Base-by-base conservation (phyloP, 2,797 vertebrate genomes). In the Takifugu ocellatus region DNA sequence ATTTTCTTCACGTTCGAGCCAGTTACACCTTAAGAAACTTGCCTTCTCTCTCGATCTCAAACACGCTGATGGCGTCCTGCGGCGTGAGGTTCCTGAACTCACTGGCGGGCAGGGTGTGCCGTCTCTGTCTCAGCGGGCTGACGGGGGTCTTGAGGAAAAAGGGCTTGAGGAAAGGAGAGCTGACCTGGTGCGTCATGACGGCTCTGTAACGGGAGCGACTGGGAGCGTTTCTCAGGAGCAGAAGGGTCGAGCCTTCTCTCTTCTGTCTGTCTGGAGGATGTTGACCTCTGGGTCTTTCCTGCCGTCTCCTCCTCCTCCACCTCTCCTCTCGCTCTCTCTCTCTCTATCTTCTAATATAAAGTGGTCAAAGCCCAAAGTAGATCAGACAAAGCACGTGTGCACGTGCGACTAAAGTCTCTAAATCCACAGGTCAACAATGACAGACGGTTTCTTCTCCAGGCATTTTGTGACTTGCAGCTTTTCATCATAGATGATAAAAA, bases 1-100 rank as follows among this genome's bases (percentile, higher is more conserved):
- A 29, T 29, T 29, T 29, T 29, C 5, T 5, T 29, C 27, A 11
- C 9, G 3, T 9, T 33, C 3, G 33, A 12, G 12, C 14, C 36
- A 12, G 36, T 14, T 14, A 2, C 2, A 39, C 11, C 4, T 10
- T 1, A 12, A 39, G 36, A 61, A 50, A 31, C 84, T 65, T 69
- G 85, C 92, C 92, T 87, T 93, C 92, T 74, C 89, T 84, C 68
- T 93, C 91, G 2, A 93, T 93, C 78, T 93, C 91, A 26, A 93
- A 92, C 69, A 93, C 92, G 36, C 92, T 93, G 81, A 92, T 88
- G 73, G 92, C 91, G 0, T 93, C 92, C 78, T 91, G 88, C 1
- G 87, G 74, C 2, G 88, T 92, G 59, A 93, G 90, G 77, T 92
- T 92, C 55, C 91, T 81, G 81, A 93, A 92, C 82, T 93, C 92